A percentile compares a stretch with the other conserved stretches of the same genome.
These are phyloP conservation scores for Petrocephalus sullivani DNA, from an alignment of 2,797 vertebrate genomes.

Conservation along the genomic window DNA sequence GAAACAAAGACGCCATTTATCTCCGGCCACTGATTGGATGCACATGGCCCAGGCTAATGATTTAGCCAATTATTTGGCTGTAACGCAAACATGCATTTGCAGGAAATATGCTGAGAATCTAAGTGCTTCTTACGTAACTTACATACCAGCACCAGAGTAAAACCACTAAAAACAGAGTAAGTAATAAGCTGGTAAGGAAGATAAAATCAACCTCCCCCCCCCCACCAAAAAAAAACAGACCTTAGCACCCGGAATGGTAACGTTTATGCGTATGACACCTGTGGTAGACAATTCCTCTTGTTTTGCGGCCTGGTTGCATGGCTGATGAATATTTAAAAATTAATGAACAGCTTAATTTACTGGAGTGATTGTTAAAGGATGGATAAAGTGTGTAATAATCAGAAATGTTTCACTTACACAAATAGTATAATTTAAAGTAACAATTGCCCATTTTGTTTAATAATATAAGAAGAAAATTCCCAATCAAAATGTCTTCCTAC, in stretches of 20 bases:
- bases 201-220: neutral
- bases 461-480: neutral
- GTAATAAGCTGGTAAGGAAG: neutral
- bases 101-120: neutral
- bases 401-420: neutral
- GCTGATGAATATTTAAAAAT: neutral
- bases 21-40: neutral
- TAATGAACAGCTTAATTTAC: neutral
- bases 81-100: neutral
- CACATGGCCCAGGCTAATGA: neutral
- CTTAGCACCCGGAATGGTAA: neutral
- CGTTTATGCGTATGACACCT: neutral
- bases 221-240: neutral
- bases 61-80: neutral
- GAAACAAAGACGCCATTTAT: neutral
- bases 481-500: neutral
- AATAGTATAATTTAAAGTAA: neutral
- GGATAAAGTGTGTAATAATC: neutral
- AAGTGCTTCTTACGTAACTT: neutral
- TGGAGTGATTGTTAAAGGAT: neutral
- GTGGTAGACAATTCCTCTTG: neutral
- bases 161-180: neutral
- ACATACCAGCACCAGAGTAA: neutral
- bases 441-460: neutral
- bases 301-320: neutral